These are phyloP conservation scores for Sarcophaga carnaria DNA, from an alignment of 2,888 invertebrate genomes.

Conservation along the genomic window DNA sequence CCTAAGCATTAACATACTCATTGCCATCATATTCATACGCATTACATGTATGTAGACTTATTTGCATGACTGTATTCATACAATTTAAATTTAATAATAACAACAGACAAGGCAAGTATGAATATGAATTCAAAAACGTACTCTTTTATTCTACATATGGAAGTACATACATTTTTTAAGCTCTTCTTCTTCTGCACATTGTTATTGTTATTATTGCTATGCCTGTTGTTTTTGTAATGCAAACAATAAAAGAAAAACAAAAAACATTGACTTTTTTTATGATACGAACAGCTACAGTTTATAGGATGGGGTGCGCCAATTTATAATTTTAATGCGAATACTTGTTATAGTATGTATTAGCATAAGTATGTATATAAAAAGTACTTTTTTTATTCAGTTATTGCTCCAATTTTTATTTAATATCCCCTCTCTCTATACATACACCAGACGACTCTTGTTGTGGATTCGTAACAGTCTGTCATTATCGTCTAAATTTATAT, in stretches of 20 bases:
- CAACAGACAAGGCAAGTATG: slow-evolving; percentile 46
- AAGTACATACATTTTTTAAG: neutral
- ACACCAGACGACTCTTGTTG: neutral
- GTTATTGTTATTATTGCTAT: neutral
- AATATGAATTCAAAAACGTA: slow-evolving; percentile 41
- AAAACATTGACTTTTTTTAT: slow-evolving; percentile 10
- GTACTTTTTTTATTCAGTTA: neutral
- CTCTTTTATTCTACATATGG: neutral
- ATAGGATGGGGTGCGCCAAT: slow-evolving; percentile 46
- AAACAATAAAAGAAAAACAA: neutral
- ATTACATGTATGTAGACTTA: neutral
- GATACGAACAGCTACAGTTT: neutral
- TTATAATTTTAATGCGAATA: slow-evolving; percentile 21
- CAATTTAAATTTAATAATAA: slow-evolving; percentile 41
- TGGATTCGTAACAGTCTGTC: neutral
- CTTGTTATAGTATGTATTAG: neutral
- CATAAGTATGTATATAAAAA: neutral
- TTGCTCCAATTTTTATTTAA: neutral
- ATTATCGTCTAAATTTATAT: neutral
- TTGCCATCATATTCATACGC: neutral
- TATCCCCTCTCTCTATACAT: neutral
- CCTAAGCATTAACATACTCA: neutral
- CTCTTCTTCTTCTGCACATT: neutral
- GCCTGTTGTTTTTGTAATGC: neutral
- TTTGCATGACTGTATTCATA: neutral